These are phyloP conservation scores for Drosophila kambysellisi DNA, from an alignment of 2,888 invertebrate genomes.

Conservation along the genomic window DNA sequence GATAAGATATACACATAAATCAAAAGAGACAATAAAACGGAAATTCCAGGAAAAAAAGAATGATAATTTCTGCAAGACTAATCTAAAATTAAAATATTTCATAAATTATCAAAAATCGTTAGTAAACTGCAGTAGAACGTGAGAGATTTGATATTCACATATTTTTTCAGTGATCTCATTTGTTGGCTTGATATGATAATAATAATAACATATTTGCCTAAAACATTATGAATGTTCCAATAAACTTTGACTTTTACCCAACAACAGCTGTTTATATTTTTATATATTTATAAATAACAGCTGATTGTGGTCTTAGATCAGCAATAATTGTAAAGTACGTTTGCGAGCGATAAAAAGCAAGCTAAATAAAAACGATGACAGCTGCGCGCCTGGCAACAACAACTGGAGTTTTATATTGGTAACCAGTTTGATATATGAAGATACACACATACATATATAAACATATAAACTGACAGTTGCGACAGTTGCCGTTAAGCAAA, in stretches of 20 bases:
- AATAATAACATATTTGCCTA: neutral
- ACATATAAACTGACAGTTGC: constrained; percentile 42
- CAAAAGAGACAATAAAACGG: neutral
- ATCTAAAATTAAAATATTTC: neutral
- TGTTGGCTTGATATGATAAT: neutral
- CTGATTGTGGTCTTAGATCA: constrained; percentile 30
- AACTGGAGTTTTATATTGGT: constrained; percentile 9
- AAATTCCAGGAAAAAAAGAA: neutral
- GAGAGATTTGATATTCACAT: neutral
- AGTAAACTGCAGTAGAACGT: neutral
- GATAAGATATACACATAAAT: neutral
- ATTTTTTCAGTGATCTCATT: neutral
- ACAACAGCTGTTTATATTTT: neutral
- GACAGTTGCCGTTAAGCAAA: constrained; percentile 65
- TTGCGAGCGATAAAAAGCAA: constrained; percentile 17
- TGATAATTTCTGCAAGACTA: neutral
- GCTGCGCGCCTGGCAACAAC: constrained; percentile 43
- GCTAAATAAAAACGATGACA: constrained; percentile 1
- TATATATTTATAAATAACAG: constrained; percentile 28
- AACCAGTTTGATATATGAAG: constrained; percentile 31
- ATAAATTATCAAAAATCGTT: neutral
- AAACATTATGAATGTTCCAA: constrained; percentile 9
- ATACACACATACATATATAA: neutral
- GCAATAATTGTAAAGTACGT: neutral
- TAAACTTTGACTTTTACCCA: constrained; percentile 1